Evolutionary conservation across 2,797 vertebrate species (phyloP).

Genomic region (Dryobates pubescens): DNA sequence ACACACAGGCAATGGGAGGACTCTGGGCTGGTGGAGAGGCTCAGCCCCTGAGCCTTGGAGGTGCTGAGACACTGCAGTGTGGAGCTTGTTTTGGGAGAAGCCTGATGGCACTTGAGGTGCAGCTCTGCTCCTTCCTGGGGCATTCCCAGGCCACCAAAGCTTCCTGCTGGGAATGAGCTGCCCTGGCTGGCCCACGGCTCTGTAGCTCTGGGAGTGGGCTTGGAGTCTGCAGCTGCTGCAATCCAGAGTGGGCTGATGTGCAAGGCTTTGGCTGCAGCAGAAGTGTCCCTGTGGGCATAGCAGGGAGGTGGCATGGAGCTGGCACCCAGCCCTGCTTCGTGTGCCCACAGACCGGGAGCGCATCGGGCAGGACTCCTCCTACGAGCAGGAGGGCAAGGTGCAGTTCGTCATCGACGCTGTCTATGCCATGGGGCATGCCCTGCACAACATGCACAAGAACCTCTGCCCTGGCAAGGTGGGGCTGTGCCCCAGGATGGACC

Average conservation of each 20-base stretch:
- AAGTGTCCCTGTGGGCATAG: background rate
- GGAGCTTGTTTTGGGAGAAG: background rate
- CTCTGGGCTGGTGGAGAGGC: background rate
- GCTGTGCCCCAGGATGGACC: constrained; percentile 90
- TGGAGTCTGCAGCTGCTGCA: background rate
- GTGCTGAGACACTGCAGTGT: background rate
- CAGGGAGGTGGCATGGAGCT: no score
- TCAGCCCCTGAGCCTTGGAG: background rate
- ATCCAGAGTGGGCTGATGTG: fast-evolving
- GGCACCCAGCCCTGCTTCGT: background rate
- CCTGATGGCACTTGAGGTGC: background rate
- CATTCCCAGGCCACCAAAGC: background rate
- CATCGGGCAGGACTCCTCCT: constrained; percentile 91
- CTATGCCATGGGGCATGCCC: constrained; percentile 93
- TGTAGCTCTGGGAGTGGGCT: background rate
- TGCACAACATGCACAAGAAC: constrained; percentile 93
- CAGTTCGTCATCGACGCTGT: constrained; percentile 95
- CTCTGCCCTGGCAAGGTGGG: constrained; percentile 91
- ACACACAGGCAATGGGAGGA: fast-evolving
- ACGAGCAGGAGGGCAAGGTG: constrained; percentile 96
- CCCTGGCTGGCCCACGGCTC: background rate
- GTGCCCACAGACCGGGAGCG: constrained; percentile 87
- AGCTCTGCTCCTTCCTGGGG: background rate
- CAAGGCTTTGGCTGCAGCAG: background rate
- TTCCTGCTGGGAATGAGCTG: background rate